Base-by-base conservation (phyloP, 1,140 invertebrate genomes). In the Ceratina japonica region DNA sequence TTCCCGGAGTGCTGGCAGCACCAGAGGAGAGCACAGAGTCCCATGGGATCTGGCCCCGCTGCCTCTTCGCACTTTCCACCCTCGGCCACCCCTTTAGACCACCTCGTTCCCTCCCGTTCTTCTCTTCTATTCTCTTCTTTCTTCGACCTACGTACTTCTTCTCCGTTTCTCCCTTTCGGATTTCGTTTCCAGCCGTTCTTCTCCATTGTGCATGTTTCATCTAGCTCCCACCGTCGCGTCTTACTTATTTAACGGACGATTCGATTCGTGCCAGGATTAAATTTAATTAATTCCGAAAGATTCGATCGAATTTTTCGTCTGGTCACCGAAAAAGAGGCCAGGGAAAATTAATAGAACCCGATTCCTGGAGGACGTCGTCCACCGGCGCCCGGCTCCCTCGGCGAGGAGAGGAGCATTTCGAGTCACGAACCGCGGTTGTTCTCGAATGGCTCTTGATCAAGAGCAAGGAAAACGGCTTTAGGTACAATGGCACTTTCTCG, bases 11-110 rank as follows among this genome's bases (percentile, higher is more conserved):
- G 87, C 88, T 88, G 82, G 85, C 85, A 88, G 88, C 87, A 81
- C 88, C 90, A 90, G 90, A 90, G 89, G 90, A 90, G 90, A 88
- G 88, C 90, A 80, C 87, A 37, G 78, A 87, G 77, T 91, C 90
- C 90, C 89, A 68, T 79, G 89, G 90, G 90, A 90, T 87, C 86
- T 89, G 86, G 89, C 88, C 90, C 87, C 87, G 83, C 87, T 83
- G 85, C 80, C 86, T 86, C 85, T 87, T 88, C 84, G 84, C 81
- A 78, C 72, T 75, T 82, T 81, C 81, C 86, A 74, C 52, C 22
- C 75, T 63, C 65, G 58, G 64, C 58, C 16, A 22, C 70, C 66
- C 62, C 18, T 72, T 59, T 78, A 68, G 10, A 61, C 27, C 58
- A 63, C 22, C 49, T 7, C 56, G 24, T 37, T 16, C 8, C 4